Evolutionary conservation across 1,140 invertebrate genomes (phyloP), one percentile per base, ranked within the genome.

Genomic region (Apis florea): DNA sequence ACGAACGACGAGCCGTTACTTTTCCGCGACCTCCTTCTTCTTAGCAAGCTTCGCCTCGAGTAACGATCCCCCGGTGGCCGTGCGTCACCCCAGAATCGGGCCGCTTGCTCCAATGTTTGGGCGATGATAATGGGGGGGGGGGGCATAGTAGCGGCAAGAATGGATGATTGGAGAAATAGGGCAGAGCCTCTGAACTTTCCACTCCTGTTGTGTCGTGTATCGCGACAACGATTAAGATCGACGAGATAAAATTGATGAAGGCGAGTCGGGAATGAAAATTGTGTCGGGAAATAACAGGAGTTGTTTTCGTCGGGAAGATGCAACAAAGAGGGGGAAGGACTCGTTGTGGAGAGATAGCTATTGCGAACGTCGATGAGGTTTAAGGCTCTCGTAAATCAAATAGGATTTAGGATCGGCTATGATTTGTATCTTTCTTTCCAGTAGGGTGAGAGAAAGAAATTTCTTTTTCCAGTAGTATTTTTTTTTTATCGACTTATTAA

Each of bases 1-100:
- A 83, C 85, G 74, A 58, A 85, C 85, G 80, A 86, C 85, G 80
- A 83, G 80, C 83, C 84, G 64, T 86, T 86, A 85, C 56, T 86
- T 83, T 85, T n/a, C 74, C 51, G 75, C 77, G 84, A 83, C 85
- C 85, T 72, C 71, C 85, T 86, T 85, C 79, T 83, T 83, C 74
- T 58, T 67, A 56, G 31, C 0, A 0, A 40, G 31, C 31, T 40
- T 77, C 26, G 31, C 78, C 31, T 53, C 75, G 75, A 64, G 40
- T 83, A 86, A 86, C 84, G 85, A 86, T 79, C 80, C 84, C 71
- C 61, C 9, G 58, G 80, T 79, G 75, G 70, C 80, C 68, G 59
- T 86, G 79, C 21, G 82, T 86, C 84, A 83, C 64, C 51, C 80
- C 75, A 73, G 84, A 83, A 86, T 83, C 68, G 80, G 61, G 24